Conservation (phyloP, 2,113 vertebrate genomes). For the Cisticola juncidis region DNA sequence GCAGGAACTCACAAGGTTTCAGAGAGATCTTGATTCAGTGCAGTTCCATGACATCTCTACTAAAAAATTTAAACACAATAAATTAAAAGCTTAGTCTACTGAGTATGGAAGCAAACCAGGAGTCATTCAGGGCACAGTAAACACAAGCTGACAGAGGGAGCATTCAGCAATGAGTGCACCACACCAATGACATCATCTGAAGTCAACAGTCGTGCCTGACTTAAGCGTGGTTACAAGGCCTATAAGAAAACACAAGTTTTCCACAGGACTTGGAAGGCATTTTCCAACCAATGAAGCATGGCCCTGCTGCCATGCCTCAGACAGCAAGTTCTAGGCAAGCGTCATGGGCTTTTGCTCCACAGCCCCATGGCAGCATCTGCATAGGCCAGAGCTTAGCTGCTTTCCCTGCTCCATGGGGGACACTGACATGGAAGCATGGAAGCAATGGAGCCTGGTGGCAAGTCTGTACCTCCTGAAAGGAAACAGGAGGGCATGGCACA, state of each 20-base stretch:
- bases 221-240: background rate
- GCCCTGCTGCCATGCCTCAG: background rate
- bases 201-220: background rate
- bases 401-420: background rate
- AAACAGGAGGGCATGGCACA: background rate
- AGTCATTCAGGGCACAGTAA: background rate
- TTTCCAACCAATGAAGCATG: background rate
- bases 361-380: background rate
- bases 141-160: background rate
- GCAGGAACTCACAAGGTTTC: background rate
- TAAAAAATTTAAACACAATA: conserved; percentile 52
- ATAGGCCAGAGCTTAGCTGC: background rate
- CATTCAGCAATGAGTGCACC: background rate
- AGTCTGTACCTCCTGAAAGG: background rate
- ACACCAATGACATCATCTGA: background rate
- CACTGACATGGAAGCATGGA: background rate
- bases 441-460: background rate
- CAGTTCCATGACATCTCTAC: conserved; percentile 23
- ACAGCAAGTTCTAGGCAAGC: background rate
- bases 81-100: conserved; percentile 5
- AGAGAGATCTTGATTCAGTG: background rate
- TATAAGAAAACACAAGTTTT: background rate
- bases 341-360: accelerated
- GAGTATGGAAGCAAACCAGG: conserved; percentile 31
- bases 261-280: background rate